These are phyloP conservation scores for Stenotaenia linearis DNA, from an alignment of 2,888 invertebrate species.

Conservation along the genomic window DNA sequence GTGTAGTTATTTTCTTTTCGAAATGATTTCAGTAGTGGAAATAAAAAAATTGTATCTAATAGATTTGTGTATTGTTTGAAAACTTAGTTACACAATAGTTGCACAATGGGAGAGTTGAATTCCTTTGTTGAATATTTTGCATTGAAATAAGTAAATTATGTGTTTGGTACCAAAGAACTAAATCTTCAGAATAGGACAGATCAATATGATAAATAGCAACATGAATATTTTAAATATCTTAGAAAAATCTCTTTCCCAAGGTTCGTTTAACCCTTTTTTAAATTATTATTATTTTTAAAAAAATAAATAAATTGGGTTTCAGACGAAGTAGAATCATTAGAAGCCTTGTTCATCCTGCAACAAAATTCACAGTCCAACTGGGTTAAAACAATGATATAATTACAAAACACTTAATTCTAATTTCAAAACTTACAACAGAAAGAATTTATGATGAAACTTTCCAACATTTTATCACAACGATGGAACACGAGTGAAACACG, in stretches of 20 bases:
- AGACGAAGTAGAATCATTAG: not conserved
- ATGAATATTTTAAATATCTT: slow-evolving; percentile 7
- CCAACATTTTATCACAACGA: not conserved
- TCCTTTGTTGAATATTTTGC: not conserved
- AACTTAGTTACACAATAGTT: too few relatives aligned
- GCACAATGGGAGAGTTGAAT: too few relatives aligned
- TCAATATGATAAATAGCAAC: not conserved
- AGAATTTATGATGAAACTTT: not conserved
- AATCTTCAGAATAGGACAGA: not conserved
- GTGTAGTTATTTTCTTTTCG: too few relatives aligned
- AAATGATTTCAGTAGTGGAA: too few relatives aligned
- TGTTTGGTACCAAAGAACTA: not conserved
- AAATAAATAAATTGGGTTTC: not conserved
- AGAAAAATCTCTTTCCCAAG: not conserved
- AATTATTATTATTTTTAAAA: not conserved
- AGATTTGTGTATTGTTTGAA: too few relatives aligned
- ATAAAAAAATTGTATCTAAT: too few relatives aligned
- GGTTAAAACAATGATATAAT: not conserved
- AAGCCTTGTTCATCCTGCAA: not conserved
- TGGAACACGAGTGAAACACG: not conserved
- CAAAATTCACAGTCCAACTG: not conserved
- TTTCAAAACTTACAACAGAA: not conserved
- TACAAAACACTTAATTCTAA: not conserved
- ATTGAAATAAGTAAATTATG: not conserved
- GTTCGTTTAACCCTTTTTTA: not conserved